phyloP scores from a whole-genome alignment of 2,797 vertebrate genomes.

The Sarcophilus harrisii region DNA sequence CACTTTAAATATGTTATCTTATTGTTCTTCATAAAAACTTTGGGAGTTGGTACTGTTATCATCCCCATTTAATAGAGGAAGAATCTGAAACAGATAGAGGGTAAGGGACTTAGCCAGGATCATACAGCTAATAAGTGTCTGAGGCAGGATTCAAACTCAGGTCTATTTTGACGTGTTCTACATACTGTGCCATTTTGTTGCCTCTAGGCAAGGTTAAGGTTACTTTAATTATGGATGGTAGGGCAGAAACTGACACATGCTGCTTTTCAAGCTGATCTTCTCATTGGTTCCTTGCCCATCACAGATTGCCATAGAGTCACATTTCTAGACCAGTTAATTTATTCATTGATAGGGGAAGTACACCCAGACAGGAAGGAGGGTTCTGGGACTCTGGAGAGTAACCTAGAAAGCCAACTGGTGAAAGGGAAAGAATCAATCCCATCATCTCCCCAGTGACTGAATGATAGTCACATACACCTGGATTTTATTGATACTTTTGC shows the following conservation, averaged over 20 bases:
- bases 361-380: background rate
- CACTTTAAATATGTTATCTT: background rate
- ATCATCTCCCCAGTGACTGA: background rate
- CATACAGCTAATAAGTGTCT: background rate
- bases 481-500: background rate
- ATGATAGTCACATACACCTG: background rate
- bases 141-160: background rate
- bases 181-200: background rate
- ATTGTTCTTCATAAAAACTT: background rate
- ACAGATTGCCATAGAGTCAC: background rate
- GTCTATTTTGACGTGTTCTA: background rate
- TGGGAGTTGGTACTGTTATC: background rate
- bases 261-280: background rate
- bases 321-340: background rate
- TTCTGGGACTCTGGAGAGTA: background rate
- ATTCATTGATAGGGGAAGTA: background rate
- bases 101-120: background rate
- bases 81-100: background rate
- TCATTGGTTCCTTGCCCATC: background rate
- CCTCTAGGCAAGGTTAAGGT: background rate
- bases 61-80: background rate
- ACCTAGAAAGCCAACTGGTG: background rate
- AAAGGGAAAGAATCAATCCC: background rate
- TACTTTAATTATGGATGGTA: background rate
- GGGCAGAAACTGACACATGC: background rate